phyloP scores from a whole-genome alignment of 2,888 invertebrate species.

The Proisotoma minuta region DNA sequence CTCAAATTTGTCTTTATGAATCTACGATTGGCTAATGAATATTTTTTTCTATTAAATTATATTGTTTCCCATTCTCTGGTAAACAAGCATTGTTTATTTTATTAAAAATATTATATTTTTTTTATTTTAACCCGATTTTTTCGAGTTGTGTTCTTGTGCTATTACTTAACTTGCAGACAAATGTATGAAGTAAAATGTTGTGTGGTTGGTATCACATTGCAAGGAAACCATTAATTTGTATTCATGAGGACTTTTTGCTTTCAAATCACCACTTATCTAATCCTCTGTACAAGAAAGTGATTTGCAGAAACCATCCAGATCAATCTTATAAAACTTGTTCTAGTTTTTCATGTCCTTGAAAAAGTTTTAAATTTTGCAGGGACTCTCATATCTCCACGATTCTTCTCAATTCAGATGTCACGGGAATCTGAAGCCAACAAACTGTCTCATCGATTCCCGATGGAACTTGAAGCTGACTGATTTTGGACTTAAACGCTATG shows the following conservation, averaged over 20 bases:
- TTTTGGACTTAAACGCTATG: slow-evolving; percentile 61
- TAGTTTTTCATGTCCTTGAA: background rate
- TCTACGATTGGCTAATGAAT: no score
- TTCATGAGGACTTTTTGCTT: slow-evolving; percentile 3
- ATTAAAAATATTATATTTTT: no score
- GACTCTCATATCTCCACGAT: slow-evolving; percentile 76
- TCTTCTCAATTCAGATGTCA: slow-evolving; percentile 75
- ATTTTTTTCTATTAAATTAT: background rate
- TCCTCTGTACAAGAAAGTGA: background rate
- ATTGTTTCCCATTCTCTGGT: background rate
- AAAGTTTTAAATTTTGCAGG: slow-evolving; percentile 56
- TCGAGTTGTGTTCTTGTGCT: no score
- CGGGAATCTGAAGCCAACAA: slow-evolving; percentile 78
- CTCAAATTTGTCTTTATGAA: no score
- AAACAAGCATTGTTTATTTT: no score
- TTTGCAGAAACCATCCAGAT: no score
- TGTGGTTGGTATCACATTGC: background rate
- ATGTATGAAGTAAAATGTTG: background rate
- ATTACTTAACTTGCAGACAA: no score
- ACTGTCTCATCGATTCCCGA: slow-evolving; percentile 81
- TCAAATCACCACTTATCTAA: background rate
- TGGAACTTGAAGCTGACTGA: slow-evolving; percentile 86
- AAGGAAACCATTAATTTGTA: slow-evolving; percentile 1
- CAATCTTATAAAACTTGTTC: no score
- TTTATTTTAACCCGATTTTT: no score